These are phyloP conservation scores for Galeopterus variegatus DNA, from an alignment of 2,113 vertebrate species.

Conservation along the genomic window DNA sequence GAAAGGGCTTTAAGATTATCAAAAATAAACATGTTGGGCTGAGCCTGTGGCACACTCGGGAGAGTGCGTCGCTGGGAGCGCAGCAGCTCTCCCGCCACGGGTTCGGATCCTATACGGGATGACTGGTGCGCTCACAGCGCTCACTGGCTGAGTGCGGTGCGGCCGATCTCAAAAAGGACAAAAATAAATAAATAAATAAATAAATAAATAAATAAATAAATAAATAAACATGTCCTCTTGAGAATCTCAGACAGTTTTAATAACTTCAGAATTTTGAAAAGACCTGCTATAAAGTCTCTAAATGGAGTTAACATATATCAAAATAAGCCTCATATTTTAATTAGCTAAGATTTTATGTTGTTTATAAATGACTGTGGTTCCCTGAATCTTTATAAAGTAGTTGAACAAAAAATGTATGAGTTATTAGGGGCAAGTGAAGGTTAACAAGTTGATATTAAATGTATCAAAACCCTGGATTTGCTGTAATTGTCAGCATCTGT, in stretches of 20 bases:
- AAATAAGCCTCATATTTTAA: background rate
- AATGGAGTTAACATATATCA: background rate
- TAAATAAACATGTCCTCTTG: no score
- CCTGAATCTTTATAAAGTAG: background rate
- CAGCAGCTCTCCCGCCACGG: no score
- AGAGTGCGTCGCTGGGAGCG: no score
- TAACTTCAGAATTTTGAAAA: background rate
- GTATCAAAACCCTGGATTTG: background rate
- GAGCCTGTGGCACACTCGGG: no score
- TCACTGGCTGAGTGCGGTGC: no score
- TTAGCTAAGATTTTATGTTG: background rate
- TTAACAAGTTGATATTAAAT: background rate
- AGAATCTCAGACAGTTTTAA: background rate
- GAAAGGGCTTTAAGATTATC: background rate
- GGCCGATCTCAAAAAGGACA: no score
- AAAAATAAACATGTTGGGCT: no score
- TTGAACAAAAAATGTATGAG: background rate
- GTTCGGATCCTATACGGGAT: no score
- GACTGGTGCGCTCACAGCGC: no score
- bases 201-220: no score
- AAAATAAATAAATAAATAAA: no score
- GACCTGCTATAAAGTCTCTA: background rate
- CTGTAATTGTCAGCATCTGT: background rate
- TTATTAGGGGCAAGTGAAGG: background rate
- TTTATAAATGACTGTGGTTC: background rate